Percentiles rank a stretch among this genome's conserved stretches.
These are phyloP conservation scores for Arctia plantaginis DNA, from an alignment of 2,888 invertebrate species.

Conservation along the genomic window DNA sequence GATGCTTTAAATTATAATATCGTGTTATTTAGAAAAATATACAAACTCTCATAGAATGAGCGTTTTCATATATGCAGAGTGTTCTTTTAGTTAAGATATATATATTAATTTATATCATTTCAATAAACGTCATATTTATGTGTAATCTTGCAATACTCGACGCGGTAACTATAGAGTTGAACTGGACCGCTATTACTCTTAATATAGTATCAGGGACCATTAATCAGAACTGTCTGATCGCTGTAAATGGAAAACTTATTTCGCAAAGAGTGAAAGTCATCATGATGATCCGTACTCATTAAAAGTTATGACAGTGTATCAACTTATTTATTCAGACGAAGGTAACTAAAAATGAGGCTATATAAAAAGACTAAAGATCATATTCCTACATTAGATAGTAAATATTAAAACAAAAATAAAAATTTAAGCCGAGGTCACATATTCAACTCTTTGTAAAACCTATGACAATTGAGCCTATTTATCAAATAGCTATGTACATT, in stretches of 20 bases:
- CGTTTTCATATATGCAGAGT: no score
- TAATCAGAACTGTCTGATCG: conserved; percentile 45
- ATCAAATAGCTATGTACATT: background rate
- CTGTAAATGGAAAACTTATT: conserved; percentile 47
- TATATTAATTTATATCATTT: conserved; percentile 19
- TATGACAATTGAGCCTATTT: background rate
- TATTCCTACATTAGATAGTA: background rate
- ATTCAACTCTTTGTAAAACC: background rate
- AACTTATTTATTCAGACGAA: conserved; percentile 9
- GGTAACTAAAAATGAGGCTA: background rate
- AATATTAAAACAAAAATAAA: background rate
- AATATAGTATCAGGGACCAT: conserved; percentile 42
- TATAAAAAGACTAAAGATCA: background rate
- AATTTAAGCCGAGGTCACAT: background rate
- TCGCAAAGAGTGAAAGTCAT: conserved; percentile 42
- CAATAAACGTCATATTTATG: conserved; percentile 23
- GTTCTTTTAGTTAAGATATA: conserved; percentile 2
- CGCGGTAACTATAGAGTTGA: conserved; percentile 28
- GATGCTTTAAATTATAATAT: no score
- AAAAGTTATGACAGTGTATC: conserved; percentile 21
- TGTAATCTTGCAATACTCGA: conserved; percentile 37
- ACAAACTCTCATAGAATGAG: no score
- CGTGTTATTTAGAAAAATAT: no score
- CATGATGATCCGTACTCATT: conserved; percentile 37
- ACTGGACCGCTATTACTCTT: conserved; percentile 41